A percentile compares a stretch with the other conserved stretches of the same genome.
Conservation (phyloP, 2,113 vertebrate species). For the Opisthocomus hoazin region DNA sequence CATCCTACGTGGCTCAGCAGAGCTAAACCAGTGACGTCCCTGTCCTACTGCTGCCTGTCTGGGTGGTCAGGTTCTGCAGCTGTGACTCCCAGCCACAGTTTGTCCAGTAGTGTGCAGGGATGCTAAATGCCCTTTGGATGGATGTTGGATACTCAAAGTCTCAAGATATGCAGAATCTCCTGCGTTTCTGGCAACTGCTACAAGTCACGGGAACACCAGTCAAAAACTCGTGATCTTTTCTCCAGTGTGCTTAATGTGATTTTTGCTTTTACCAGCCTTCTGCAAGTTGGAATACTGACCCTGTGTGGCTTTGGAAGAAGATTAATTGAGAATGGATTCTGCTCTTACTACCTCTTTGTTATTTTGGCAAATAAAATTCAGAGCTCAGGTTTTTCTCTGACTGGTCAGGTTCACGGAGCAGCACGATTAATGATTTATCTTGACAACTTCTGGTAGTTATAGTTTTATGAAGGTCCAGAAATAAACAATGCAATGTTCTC, state of each 20-base stretch:
- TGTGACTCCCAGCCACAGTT: background rate
- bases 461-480: conserved; percentile 10
- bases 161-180: background rate
- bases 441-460: conserved; percentile 7
- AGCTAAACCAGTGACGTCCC: background rate
- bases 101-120: background rate
- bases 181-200: background rate
- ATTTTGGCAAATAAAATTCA: conserved; percentile 8
- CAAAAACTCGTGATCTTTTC: background rate
- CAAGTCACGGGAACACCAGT: background rate
- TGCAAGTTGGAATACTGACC: background rate
- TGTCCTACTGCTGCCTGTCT: background rate
- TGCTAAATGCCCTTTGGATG: background rate
- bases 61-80: background rate
- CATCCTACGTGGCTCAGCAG: rapidly evolving
- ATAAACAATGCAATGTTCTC: background rate
- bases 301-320: background rate
- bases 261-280: background rate
- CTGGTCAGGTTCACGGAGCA: background rate
- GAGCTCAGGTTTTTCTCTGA: background rate
- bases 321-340: background rate
- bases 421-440: background rate
- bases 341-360: background rate
- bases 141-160: background rate
- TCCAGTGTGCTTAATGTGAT: background rate